Evolutionary conservation across 2,113 vertebrate genomes (phyloP).

Genomic region (Eulemur macaco): DNA sequence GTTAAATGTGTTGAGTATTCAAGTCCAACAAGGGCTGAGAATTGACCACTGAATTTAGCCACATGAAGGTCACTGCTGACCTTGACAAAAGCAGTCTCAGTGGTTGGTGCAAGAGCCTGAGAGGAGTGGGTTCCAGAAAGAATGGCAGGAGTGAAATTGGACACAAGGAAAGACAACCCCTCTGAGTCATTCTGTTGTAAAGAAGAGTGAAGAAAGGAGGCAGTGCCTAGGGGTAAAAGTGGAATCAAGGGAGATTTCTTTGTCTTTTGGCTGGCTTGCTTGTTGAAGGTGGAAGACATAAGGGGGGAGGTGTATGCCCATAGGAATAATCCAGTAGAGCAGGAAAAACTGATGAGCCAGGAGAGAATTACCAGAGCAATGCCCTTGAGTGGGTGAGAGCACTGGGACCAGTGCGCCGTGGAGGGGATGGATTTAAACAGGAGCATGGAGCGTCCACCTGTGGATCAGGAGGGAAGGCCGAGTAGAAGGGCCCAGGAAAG

Average conservation of each 20-base stretch:
- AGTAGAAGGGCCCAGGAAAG: neutral
- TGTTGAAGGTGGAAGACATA: neutral
- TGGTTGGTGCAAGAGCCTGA: neutral
- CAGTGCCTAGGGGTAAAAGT: neutral
- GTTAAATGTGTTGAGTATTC: neutral
- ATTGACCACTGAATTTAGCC: too few relatives aligned
- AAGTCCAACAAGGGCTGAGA: neutral
- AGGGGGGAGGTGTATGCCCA: too few relatives aligned
- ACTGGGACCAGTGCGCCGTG: accelerated
- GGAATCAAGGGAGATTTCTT: neutral
- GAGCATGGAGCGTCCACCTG: neutral
- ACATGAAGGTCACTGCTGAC: neutral
- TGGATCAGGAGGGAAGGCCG: neutral
- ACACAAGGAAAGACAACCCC: neutral
- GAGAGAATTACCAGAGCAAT: neutral
- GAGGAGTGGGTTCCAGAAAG: neutral
- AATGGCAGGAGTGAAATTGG: neutral
- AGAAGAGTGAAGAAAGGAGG: neutral
- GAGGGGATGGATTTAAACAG: neutral
- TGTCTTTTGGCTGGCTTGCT: neutral
- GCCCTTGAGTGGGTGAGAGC: neutral
- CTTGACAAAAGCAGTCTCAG: neutral
- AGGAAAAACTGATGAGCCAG: accelerated
- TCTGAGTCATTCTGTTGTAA: neutral
- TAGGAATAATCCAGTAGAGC: neutral